Percentiles rank a stretch among this genome's conserved stretches.
Conservation (phyloP, 1,140 invertebrate genomes). For the Helicoverpa armigera region DNA sequence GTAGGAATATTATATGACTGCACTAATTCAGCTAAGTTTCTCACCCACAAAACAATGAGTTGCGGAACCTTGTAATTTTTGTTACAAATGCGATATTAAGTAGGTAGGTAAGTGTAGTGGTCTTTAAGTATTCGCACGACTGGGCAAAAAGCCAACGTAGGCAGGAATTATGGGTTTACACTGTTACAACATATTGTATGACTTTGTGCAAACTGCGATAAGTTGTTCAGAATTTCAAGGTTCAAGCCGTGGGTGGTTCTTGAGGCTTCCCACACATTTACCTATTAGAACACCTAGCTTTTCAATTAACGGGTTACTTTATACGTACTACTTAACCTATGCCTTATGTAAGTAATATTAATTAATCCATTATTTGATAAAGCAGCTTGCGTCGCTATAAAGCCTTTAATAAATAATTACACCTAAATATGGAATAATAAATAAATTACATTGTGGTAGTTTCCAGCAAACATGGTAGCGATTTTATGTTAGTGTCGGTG, state of each 20-base stretch:
- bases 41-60: not conserved
- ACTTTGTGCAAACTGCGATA: not conserved
- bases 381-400: too few relatives aligned
- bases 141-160: not conserved
- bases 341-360: too few relatives aligned
- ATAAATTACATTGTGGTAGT: too few relatives aligned
- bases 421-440: too few relatives aligned
- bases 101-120: not conserved
- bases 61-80: not conserved
- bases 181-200: not conserved
- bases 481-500: too few relatives aligned
- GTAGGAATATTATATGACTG: not conserved
- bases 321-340: too few relatives aligned
- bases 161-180: not conserved
- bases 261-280: conserved; percentile 13
- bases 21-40: not conserved
- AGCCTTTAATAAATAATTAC: too few relatives aligned
- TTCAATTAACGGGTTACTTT: too few relatives aligned
- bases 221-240: not conserved
- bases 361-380: too few relatives aligned
- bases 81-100: not conserved
- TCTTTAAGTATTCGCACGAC: conserved; percentile 2
- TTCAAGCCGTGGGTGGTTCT: not conserved
- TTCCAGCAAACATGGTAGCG: too few relatives aligned
- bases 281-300: too few relatives aligned